Percentiles rank a stretch among this genome's conserved stretches.
Evolutionary conservation across 1,140 invertebrate species (phyloP).

Genomic region (Pachyrhynchus sulphureomaculatus): DNA sequence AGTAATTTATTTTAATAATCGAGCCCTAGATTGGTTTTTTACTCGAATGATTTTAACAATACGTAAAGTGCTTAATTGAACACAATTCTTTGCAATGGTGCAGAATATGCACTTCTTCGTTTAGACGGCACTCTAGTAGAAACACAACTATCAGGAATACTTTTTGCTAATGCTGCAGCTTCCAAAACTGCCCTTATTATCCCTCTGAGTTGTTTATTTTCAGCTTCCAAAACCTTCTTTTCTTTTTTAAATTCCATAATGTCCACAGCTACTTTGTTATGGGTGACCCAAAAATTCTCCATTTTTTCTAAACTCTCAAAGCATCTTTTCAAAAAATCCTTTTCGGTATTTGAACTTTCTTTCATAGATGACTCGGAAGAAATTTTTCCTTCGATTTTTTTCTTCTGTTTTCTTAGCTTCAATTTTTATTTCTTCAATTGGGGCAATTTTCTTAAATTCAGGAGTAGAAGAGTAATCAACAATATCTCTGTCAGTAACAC

Average conservation of each 20-base stretch:
- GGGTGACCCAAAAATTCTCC: slow-evolving; percentile 41
- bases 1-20: too few relatives aligned
- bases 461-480: not conserved
- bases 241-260: slow-evolving; percentile 39
- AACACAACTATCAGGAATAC: slow-evolving; percentile 26
- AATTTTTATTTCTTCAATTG: slow-evolving; percentile 14
- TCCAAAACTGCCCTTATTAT: slow-evolving; percentile 41
- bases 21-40: not conserved
- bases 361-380: not conserved
- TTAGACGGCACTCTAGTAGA: slow-evolving; percentile 30
- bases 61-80: slow-evolving; percentile 6
- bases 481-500: not conserved
- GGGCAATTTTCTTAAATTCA: slow-evolving; percentile 4
- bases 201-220: slow-evolving; percentile 43
- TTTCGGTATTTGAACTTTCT: not conserved
- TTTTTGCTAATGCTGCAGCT: slow-evolving; percentile 36
- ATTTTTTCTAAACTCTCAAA: slow-evolving; percentile 34
- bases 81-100: slow-evolving; percentile 31
- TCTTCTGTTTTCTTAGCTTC: slow-evolving; percentile 9
- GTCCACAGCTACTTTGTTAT: slow-evolving; percentile 43
- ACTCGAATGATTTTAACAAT: not conserved
- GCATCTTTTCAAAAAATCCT: slow-evolving; percentile 18
- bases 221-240: slow-evolving; percentile 31
- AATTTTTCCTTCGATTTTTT: not conserved
- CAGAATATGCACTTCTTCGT: slow-evolving; percentile 28